Percentiles rank a stretch among this genome's conserved stretches.
Conservation (phyloP, 2,888 invertebrate genomes). For the Dexiosoma caninum region DNA sequence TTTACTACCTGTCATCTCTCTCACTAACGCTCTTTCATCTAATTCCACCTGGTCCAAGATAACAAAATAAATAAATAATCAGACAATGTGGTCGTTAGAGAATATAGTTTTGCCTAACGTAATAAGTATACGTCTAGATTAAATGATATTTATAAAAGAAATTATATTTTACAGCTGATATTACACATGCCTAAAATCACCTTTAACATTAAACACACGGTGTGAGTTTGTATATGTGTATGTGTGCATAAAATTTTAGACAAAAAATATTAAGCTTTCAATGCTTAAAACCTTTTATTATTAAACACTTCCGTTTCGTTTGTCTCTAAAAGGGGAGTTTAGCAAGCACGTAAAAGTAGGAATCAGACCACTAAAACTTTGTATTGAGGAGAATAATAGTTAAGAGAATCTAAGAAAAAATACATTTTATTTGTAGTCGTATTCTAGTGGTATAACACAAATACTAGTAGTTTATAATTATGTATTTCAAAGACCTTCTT, state of each 20-base stretch:
- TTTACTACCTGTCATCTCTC: too few relatives aligned
- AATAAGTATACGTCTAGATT: too few relatives aligned
- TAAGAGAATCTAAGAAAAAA: not conserved
- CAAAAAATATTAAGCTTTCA: slow-evolving; percentile 18
- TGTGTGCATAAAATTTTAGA: not conserved
- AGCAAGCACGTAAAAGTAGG: not conserved
- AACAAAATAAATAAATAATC: too few relatives aligned
- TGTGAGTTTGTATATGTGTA: not conserved
- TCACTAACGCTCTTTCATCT: too few relatives aligned
- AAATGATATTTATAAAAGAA: not conserved
- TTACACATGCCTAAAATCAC: not conserved
- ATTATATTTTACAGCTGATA: slow-evolving; percentile 22
- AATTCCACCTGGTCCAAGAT: too few relatives aligned
- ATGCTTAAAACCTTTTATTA: slow-evolving; percentile 16
- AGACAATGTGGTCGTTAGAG: too few relatives aligned
- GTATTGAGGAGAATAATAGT: not conserved
- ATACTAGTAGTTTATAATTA: not conserved
- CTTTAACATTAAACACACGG: not conserved
- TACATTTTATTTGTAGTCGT: not conserved
- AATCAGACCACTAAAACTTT: not conserved
- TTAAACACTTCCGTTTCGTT: slow-evolving; percentile 29
- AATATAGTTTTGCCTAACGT: too few relatives aligned
- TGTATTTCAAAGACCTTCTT: slow-evolving; percentile 10
- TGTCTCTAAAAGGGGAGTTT: not conserved
- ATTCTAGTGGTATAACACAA: not conserved